A percentile compares a stretch with the other conserved stretches of the same genome.
These are phyloP conservation scores for Pygocentrus nattereri DNA, from an alignment of 2,797 vertebrate species.

Conservation along the genomic window DNA sequence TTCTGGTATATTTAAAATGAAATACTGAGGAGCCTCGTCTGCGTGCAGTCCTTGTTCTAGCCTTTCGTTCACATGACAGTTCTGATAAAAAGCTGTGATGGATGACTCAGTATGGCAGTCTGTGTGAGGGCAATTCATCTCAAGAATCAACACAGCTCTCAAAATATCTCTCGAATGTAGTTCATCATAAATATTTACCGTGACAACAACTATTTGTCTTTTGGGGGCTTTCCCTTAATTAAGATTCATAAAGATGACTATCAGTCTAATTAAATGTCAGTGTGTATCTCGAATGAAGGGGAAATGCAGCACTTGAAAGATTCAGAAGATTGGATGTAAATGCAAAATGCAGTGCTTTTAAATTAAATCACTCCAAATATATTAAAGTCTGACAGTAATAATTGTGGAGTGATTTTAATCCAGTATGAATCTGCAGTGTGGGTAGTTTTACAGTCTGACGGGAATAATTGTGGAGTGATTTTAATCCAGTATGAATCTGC, in stretches of 20 bases:
- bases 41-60: background rate
- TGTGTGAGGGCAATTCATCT: slow-evolving; percentile 7
- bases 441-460: too few relatives aligned
- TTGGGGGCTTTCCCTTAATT: background rate
- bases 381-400: too few relatives aligned
- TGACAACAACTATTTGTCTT: background rate
- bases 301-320: background rate
- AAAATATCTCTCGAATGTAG: background rate
- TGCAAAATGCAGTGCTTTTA: background rate
- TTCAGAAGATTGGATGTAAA: background rate
- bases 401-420: too few relatives aligned
- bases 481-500: too few relatives aligned
- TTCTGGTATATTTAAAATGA: background rate
- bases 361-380: too few relatives aligned
- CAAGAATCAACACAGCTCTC: background rate
- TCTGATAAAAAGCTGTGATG: background rate
- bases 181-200: background rate
- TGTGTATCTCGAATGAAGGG: background rate
- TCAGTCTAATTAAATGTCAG: background rate
- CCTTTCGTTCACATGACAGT: slow-evolving; percentile 1
- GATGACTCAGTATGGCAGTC: slow-evolving; percentile 1
- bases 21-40: background rate
- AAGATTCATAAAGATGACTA: background rate
- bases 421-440: too few relatives aligned
- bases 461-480: too few relatives aligned